Base-by-base conservation (phyloP, 2,888 invertebrate genomes). In the Drosophila leonis region DNA sequence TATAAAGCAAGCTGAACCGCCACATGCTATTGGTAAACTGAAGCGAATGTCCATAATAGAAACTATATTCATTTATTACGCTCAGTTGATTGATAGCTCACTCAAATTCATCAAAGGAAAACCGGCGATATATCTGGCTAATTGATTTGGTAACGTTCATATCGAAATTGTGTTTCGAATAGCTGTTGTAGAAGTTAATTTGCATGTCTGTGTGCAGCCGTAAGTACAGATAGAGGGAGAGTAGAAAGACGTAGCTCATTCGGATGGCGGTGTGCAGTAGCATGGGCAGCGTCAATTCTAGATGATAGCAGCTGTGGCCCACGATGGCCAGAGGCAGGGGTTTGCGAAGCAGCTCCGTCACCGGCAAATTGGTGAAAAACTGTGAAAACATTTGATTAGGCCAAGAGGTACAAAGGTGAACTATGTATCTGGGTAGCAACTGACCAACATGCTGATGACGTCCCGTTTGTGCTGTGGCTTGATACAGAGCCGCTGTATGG, bases 51-150 rank as follows among this genome's bases (percentile, higher is more conserved):
- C 0, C 5, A 0, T 31, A 5, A 3, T 13, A 3, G 13, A 20
- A 27, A 15, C 29, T 15, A 59, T 18, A n/a, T 15, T n/a, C 24
- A 12, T 39, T 18, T 27, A 54, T 65, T 54, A 24, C 24, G 7
- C 20, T 5, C 39, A 13, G 35, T 31, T 52, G 42, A 57, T 48
- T 15, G 41, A 71, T 64, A 12, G 33, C 54, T 74, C 52, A 83
- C 10, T 80, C 67, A 13, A 68, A 33, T 62, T 87, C 82, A 59
- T 83, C 83, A 35, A 79, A 72, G 29, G 20, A 37, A 52, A 77
- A 84, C 60, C 62, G 75, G 27, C 87, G 82, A 78, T 82, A 87
- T 8, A 84, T 55, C 52, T 75, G 67, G 60, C 82, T 77, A 79
- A 83, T 84, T 52, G 83, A 48, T 4, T 65, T 29, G 24, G 84